phyloP scores from a whole-genome alignment of 2,113 vertebrate genomes.

The Catharus bicknelli region DNA sequence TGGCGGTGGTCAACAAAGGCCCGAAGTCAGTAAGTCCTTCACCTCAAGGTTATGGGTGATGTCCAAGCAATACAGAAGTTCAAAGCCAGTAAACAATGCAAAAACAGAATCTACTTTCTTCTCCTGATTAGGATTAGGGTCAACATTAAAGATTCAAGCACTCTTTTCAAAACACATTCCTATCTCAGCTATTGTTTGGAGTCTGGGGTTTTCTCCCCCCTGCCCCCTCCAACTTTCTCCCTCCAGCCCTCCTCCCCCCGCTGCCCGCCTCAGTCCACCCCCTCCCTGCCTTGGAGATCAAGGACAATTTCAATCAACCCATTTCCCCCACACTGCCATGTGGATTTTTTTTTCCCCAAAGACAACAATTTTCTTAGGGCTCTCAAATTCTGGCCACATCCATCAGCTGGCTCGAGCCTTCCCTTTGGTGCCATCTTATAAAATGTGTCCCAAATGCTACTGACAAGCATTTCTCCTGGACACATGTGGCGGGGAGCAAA shows the following conservation, averaged over 20 bases:
- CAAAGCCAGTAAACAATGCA: constrained; percentile 79
- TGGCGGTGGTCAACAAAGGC: constrained; percentile 71
- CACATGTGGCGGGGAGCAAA: neutral
- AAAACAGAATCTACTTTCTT: constrained; percentile 62
- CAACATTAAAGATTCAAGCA: neutral
- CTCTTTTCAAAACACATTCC: neutral
- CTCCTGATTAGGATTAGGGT: neutral
- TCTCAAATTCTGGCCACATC: neutral
- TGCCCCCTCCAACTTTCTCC: neutral
- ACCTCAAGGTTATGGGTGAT: constrained; percentile 83
- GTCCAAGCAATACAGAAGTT: constrained; percentile 83
- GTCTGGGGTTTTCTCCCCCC: neutral
- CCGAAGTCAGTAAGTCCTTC: constrained; percentile 68
- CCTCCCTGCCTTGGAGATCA: constrained; percentile 26
- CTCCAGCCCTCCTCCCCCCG: neutral
- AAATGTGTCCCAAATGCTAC: neutral
- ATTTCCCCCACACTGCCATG: neutral
- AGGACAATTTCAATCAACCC: constrained; percentile 28
- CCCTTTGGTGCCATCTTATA: neutral
- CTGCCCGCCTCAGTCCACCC: neutral
- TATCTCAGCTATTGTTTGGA: constrained; percentile 18
- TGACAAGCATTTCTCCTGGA: neutral
- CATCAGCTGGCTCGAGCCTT: neutral
- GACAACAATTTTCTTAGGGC: neutral
- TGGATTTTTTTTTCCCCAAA: accelerated